phyloP scores from a whole-genome alignment of 2,113 vertebrate species.

The Chiloscyllium plagiosum region DNA sequence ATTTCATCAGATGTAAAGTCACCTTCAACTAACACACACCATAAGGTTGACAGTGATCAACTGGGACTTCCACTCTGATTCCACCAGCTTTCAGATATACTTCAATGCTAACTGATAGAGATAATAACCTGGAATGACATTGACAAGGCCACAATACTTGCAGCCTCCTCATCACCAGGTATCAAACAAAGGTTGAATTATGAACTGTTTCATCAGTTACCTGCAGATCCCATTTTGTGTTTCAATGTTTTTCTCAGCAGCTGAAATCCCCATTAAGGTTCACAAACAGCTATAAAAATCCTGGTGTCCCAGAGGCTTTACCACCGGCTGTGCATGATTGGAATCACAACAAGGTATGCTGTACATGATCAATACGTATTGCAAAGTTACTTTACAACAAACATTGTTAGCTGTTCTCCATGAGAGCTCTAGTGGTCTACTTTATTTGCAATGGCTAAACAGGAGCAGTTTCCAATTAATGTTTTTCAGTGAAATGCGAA shows the following conservation, averaged over 20 bases:
- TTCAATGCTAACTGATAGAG: neutral
- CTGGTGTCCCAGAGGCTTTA: neutral
- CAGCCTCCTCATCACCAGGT: neutral
- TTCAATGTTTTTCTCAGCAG: neutral
- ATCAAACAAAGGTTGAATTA: neutral
- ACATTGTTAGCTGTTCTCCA: neutral
- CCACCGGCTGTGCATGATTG: neutral
- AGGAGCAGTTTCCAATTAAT: neutral
- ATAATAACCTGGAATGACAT: neutral
- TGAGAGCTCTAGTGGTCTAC: neutral
- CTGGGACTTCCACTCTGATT: neutral
- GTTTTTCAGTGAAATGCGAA: neutral
- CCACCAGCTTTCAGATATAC: neutral
- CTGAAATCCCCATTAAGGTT: neutral
- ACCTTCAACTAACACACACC: neutral
- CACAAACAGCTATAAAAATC: neutral
- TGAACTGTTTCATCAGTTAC: neutral
- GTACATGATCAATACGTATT: too few relatives aligned
- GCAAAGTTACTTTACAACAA: too few relatives aligned
- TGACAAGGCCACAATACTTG: neutral
- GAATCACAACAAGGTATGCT: too few relatives aligned
- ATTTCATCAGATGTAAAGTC: neutral
- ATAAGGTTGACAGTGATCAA: neutral
- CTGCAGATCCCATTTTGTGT: neutral
- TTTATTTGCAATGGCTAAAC: neutral